Evolutionary conservation across 2,888 invertebrate species (phyloP).

Genomic region (Diarsia brunnea): DNA sequence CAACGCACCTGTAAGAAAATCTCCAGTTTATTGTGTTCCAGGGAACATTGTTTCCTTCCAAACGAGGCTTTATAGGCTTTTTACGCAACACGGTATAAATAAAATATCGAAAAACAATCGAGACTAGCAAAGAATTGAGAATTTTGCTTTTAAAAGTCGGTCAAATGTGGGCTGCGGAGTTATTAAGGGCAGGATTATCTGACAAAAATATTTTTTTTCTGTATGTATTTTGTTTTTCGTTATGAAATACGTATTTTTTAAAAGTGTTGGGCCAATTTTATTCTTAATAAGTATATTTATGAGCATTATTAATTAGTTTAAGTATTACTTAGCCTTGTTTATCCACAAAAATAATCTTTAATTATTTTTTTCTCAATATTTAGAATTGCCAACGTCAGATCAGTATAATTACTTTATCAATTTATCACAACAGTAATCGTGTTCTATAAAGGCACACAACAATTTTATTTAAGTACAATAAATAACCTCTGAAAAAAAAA

Average conservation of each 20-base stretch:
- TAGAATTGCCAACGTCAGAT: not conserved
- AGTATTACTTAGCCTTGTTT: not conserved
- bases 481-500: not conserved
- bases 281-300: not conserved
- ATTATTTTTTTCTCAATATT: not conserved
- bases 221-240: not conserved
- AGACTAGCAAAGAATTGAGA: constrained; percentile 39
- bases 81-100: constrained; percentile 50
- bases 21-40: constrained; percentile 56
- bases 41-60: constrained; percentile 52
- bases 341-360: not conserved
- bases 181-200: not conserved
- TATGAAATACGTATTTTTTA: not conserved
- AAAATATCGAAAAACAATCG: constrained; percentile 65
- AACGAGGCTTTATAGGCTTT: constrained; percentile 58
- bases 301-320: not conserved
- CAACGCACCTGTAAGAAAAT: constrained; percentile 53
- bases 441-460: not conserved
- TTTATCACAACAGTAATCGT: not conserved
- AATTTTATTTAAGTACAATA: constrained; percentile 6
- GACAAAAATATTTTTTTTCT: not conserved
- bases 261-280: not conserved
- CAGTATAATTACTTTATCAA: not conserved
- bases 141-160: constrained; percentile 39
- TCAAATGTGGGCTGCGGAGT: constrained; percentile 8